These are phyloP conservation scores for Anastrepha obliqua DNA, from an alignment of 1,140 invertebrate genomes.

Conservation along the genomic window DNA sequence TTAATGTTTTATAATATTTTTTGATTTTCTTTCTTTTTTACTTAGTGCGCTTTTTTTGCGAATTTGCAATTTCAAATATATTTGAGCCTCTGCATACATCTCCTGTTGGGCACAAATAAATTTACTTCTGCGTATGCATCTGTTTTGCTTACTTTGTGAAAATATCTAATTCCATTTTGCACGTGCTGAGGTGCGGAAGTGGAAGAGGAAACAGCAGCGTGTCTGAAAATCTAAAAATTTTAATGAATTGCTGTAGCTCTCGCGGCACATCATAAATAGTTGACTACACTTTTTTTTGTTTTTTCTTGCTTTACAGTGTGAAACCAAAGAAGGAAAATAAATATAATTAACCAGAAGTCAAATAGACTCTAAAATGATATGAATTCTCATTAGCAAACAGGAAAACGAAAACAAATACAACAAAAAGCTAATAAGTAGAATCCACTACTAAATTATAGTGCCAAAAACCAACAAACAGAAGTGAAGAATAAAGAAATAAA, in stretches of 20 bases:
- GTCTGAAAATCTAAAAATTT: not conserved
- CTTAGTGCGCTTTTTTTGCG: too few relatives aligned
- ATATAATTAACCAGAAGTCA: not conserved
- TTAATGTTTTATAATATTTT: too few relatives aligned
- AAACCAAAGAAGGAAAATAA: not conserved
- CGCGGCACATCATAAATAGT: not conserved
- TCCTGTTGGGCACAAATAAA: too few relatives aligned
- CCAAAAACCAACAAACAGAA: not conserved
- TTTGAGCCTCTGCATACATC: too few relatives aligned
- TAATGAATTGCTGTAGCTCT: not conserved
- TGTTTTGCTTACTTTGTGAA: not conserved
- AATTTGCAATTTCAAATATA: too few relatives aligned
- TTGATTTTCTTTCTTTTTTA: too few relatives aligned
- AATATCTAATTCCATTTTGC: not conserved
- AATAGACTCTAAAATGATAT: not conserved
- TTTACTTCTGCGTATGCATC: too few relatives aligned
- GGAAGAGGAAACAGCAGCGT: not conserved
- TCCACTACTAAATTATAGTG: not conserved
- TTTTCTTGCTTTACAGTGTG: not conserved
- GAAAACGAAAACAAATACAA: not conserved
- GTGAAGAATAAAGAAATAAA: not conserved
- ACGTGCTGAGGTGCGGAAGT: not conserved
- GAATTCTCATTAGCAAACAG: too few relatives aligned
- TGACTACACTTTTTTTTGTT: not conserved
- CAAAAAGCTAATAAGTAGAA: not conserved